A percentile compares a stretch with the other conserved stretches of the same genome.
Evolutionary conservation across 2,797 vertebrate genomes (phyloP).

Genomic region (Spea hammondii): DNA sequence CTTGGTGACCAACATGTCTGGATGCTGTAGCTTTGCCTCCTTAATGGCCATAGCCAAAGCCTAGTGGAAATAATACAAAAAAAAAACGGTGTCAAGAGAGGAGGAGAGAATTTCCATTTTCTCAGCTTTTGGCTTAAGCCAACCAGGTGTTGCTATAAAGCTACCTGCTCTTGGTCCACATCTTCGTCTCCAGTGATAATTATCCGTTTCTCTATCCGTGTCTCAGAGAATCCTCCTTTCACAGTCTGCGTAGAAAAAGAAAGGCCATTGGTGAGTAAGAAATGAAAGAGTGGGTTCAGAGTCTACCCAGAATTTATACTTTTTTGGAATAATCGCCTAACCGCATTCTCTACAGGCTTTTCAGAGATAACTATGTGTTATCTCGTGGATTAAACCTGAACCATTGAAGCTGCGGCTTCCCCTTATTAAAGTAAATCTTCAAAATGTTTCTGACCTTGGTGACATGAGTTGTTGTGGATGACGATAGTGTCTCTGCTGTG

Average conservation of each 20-base stretch:
- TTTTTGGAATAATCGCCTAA: too few species aligned
- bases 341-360: too few species aligned
- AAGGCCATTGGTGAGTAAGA: background rate
- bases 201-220: conserved; percentile 97
- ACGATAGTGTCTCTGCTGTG: conserved; percentile 88
- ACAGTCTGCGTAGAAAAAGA: conserved; percentile 78
- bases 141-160: conserved; percentile 8
- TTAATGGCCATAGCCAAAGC: conserved; percentile 96
- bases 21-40: conserved; percentile 96
- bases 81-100: background rate
- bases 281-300: background rate
- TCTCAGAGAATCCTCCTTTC: conserved; percentile 98
- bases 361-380: too few species aligned
- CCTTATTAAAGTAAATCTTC: background rate
- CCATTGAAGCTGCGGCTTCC: too few species aligned
- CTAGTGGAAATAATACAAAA: conserved; percentile 59
- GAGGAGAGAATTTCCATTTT: background rate
- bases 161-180: conserved; percentile 96
- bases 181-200: conserved; percentile 97
- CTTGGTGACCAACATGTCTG: conserved; percentile 98
- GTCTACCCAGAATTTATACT: too few species aligned
- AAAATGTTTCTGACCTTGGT: conserved; percentile 83
- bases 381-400: too few species aligned
- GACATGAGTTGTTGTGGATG: conserved; percentile 94
- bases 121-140: too few species aligned